Evolutionary conservation across 2,113 vertebrate species (phyloP), one percentile per base, ranked within the genome.

Genomic region (Saimiri boliviensis): DNA sequence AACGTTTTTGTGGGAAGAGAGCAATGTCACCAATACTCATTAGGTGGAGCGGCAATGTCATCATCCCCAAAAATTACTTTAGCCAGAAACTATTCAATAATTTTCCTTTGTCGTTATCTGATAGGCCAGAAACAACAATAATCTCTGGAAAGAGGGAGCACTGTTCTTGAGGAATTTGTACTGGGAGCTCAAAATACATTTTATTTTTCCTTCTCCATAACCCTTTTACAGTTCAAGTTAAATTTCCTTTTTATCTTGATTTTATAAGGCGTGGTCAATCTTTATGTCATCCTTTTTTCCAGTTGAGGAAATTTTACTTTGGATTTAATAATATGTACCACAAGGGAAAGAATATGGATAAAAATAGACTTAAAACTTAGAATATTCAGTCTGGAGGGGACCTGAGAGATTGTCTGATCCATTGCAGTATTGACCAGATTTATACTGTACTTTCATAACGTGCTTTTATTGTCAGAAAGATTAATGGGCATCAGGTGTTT

Each of bases 101-200:
- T 77, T 37, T 71, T 42, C 30, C 71, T 91, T 77, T 82, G 23
- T 56, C 58, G 58, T 45, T 56, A 40, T 89, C 82, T 54, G 63
- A 81, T 76, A 93, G 32, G 13, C 54, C 35, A 86, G 91, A 56
- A 92, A 63, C 86, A 96, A 37, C 30, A 93, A 49, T 89, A 80
- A 85, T 30, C 32, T 95, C 32, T 95, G 68, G 42, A 81, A 93
- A 95, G 14, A 3, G 13, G 13, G 8, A 66, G 23, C 9, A 0
- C 13, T 77, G 5, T 45, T 77, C 30, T 74, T 79, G 80, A 84
- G 49, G 27, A 27, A 56, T 84, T 82, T 88, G 90, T 56, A 52
- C 52, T 25, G 47, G 77, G 10, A 35, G 21, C 37, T 71, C 45
- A 32, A 58, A 80, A 88, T 12, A 58, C 70, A 32, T 79, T 86